phyloP scores from a whole-genome alignment of 2,113 vertebrate genomes.

The Salminus brasiliensis region DNA sequence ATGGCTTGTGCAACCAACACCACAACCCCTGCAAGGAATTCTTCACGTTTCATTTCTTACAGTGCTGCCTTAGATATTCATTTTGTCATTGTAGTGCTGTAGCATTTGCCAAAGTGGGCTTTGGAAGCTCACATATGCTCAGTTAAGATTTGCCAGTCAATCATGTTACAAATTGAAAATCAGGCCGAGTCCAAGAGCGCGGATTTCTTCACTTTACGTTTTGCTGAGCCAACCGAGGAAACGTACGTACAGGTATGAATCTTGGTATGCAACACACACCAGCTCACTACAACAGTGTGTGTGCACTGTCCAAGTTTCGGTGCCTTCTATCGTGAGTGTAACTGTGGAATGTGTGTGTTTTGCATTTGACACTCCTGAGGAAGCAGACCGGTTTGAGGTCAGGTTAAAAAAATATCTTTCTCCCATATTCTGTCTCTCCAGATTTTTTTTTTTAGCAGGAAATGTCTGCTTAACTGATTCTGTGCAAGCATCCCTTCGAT shows the following conservation, averaged over 20 bases:
- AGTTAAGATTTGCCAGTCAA: neutral
- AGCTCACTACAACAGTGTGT: slow-evolving; percentile 30
- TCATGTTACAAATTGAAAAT: neutral
- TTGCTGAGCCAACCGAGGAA: slow-evolving; percentile 5
- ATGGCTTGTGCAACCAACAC: neutral
- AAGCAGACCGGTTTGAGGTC: neutral
- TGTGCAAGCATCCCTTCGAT: neutral
- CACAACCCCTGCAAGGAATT: too few relatives aligned
- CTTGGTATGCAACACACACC: slow-evolving; percentile 27
- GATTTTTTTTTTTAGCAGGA: neutral
- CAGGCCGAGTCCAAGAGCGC: too few relatives aligned
- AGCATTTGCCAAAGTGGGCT: slow-evolving; percentile 23
- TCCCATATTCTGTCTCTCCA: neutral
- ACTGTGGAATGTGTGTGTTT: slow-evolving; percentile 30
- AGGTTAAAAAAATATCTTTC: neutral
- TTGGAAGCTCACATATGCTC: slow-evolving; percentile 6
- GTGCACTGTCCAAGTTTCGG: slow-evolving; percentile 67
- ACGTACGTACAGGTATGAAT: slow-evolving; percentile 27
- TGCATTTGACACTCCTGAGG: neutral
- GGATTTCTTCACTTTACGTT: neutral
- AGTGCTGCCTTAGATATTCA: slow-evolving; percentile 39
- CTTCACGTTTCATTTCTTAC: slow-evolving; percentile 49
- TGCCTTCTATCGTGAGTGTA: slow-evolving; percentile 71
- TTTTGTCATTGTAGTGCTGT: slow-evolving; percentile 32
- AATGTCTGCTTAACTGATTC: neutral